Evolutionary conservation across 2,888 invertebrate genomes (phyloP).

Genomic region (Metopia argyrocephala): DNA sequence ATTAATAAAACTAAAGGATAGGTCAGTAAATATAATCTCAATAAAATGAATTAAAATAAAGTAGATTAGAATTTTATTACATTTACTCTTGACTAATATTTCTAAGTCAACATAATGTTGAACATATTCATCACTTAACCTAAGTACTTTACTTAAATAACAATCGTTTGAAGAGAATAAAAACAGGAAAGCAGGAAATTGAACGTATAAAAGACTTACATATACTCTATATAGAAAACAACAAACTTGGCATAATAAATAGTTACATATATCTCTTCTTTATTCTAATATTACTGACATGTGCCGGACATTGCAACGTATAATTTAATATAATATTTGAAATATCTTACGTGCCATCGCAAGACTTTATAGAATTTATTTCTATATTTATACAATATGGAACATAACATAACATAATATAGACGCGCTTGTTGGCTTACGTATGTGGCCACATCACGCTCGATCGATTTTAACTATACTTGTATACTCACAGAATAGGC

Average conservation of each 20-base stretch:
- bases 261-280: no score
- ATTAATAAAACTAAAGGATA: constrained; percentile 8
- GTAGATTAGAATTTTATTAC: constrained; percentile 43
- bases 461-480: no score
- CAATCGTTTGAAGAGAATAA: constrained; percentile 15
- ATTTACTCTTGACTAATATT: constrained; percentile 38
- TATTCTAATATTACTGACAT: no score
- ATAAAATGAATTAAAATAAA: background rate
- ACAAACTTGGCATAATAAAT: constrained; percentile 15
- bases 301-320: no score
- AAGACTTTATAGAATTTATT: no score
- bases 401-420: no score
- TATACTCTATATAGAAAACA: background rate
- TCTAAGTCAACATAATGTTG: constrained; percentile 47
- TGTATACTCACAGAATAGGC: no score
- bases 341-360: no score
- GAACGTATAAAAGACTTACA: background rate
- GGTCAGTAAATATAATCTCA: constrained; percentile 32
- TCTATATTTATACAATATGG: no score
- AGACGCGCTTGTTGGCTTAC: no score
- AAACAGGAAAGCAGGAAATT: constrained; percentile 18
- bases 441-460: no score
- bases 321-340: no score
- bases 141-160: constrained; percentile 42
- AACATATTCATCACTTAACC: constrained; percentile 58